phyloP scores from a whole-genome alignment of 2,888 invertebrate genomes.

The Agriopis marginaria region DNA sequence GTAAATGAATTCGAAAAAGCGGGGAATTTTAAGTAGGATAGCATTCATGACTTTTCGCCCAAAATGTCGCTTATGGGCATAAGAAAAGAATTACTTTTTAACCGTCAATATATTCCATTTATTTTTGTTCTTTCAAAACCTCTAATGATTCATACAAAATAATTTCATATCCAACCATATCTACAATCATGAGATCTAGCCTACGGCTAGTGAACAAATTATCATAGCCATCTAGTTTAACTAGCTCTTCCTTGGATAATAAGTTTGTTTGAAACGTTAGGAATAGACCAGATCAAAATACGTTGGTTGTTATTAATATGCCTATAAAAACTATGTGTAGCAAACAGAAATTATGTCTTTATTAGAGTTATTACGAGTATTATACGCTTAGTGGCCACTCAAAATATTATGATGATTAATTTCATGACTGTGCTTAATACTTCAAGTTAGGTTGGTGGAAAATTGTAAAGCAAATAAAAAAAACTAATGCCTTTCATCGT shows the following conservation, averaged over 20 bases:
- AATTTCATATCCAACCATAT: conserved; percentile 59
- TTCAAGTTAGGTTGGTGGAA: background rate
- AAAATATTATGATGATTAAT: conserved; percentile 42
- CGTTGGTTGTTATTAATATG: conserved; percentile 52
- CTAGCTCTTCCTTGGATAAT: conserved; percentile 42
- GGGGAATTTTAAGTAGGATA: no score
- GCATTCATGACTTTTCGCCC: no score
- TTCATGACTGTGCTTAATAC: no score
- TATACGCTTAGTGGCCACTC: conserved; percentile 56
- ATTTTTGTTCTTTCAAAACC: conserved; percentile 19
- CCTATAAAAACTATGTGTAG: conserved; percentile 60
- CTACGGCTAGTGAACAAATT: conserved; percentile 66
- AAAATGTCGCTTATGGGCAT: no score
- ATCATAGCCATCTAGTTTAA: conserved; percentile 55
- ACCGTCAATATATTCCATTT: background rate
- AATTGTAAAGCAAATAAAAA: background rate
- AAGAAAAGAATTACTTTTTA: no score
- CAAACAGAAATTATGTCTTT: conserved; percentile 73
- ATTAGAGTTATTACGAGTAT: conserved; percentile 72
- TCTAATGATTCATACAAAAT: conserved; percentile 45
- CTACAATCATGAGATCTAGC: conserved; percentile 71
- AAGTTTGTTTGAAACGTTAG: conserved; percentile 13
- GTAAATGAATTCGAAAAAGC: no score
- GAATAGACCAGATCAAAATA: conserved; percentile 48
- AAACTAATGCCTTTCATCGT: no score